Conservation (phyloP, 2,113 vertebrate genomes). For the Takifugu flavidus region DNA sequence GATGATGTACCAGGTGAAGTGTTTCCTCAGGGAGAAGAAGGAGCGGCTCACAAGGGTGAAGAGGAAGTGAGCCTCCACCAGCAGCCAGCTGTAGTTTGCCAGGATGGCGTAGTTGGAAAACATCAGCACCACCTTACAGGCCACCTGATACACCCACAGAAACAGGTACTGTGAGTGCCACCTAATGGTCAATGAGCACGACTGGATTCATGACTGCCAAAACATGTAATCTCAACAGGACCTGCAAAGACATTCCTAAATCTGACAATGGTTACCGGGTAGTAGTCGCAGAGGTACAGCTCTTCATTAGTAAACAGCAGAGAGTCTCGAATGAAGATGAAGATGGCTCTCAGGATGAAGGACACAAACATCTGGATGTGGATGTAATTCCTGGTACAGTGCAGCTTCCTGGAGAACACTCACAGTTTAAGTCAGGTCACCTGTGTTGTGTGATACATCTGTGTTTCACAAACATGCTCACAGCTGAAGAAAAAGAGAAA, state of each 20-base stretch:
- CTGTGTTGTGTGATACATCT: too few relatives aligned
- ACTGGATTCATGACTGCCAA: not conserved
- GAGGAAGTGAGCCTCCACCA: constrained; percentile 91
- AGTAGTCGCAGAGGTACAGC: constrained; percentile 57
- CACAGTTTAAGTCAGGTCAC: not conserved
- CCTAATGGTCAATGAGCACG: not conserved
- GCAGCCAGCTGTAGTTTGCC: constrained; percentile 94
- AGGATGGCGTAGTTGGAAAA: constrained; percentile 93
- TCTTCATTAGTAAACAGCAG: constrained; percentile 77
- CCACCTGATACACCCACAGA: constrained; percentile 68
- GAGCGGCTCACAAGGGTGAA: constrained; percentile 86
- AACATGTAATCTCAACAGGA: not conserved
- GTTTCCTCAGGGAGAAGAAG: constrained; percentile 87
- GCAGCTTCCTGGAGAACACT: constrained; percentile 80
- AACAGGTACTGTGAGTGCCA: not conserved
- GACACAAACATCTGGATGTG: constrained; percentile 94
- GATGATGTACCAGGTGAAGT: constrained; percentile 82
- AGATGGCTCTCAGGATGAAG: constrained; percentile 87
- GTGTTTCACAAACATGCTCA: not conserved
- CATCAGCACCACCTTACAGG: constrained; percentile 87
- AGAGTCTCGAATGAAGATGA: constrained; percentile 88
- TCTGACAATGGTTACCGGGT: constrained; percentile 31
- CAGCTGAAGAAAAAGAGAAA: too few relatives aligned
- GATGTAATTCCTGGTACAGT: constrained; percentile 91
- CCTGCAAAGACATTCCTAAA: not conserved